phyloP scores from a whole-genome alignment of 2,113 vertebrate genomes.

The Anguilla rostrata region DNA sequence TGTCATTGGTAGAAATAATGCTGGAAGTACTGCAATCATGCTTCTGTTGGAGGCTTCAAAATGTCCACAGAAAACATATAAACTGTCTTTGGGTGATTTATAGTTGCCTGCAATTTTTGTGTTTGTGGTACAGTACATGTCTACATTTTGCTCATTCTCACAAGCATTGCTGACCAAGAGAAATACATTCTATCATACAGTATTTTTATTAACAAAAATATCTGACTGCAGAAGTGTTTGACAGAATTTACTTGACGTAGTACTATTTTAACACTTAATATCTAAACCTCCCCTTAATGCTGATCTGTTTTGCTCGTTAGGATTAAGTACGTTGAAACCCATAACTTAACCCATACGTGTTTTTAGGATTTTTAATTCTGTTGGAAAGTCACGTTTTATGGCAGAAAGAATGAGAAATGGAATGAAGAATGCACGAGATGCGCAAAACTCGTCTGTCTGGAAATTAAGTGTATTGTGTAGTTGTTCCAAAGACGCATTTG shows the following conservation, averaged over 20 bases:
- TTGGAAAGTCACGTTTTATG: neutral
- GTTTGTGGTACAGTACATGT: neutral
- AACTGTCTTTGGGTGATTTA: neutral
- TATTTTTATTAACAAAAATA: neutral
- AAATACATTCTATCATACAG: neutral
- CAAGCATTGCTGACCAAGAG: neutral
- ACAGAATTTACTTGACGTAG: neutral
- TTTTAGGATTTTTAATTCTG: neutral
- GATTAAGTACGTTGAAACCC: neutral
- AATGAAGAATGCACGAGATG: conserved; percentile 6
- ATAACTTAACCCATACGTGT: neutral
- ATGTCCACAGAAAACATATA: neutral
- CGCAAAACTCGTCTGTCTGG: conserved; percentile 18
- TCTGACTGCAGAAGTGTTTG: neutral
- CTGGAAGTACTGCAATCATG: neutral
- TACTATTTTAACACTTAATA: neutral
- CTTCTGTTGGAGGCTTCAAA: neutral
- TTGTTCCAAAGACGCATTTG: conserved; percentile 37
- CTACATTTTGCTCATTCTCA: neutral
- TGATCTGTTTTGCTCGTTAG: neutral
- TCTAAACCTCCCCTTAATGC: neutral
- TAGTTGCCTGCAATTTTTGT: neutral
- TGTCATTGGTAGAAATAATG: neutral
- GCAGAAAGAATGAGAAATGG: neutral
- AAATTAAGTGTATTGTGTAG: conserved; percentile 27